Evolutionary conservation across 1,140 invertebrate genomes (phyloP).

Genomic region (Pseudachorutes palmiensis): DNA sequence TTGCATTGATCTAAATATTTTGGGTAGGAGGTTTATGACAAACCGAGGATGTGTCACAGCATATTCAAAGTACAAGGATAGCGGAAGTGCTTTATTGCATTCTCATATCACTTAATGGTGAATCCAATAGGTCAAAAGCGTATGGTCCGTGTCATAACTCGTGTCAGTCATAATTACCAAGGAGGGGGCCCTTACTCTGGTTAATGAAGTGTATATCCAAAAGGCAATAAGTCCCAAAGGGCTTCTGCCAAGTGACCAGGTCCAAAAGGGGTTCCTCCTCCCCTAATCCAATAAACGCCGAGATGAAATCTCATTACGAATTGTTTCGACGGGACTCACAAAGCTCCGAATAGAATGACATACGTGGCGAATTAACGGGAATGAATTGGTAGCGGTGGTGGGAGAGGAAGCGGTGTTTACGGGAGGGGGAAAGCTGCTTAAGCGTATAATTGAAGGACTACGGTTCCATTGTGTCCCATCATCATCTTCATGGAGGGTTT

Average conservation of each 20-base stretch:
- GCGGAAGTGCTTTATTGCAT: too few relatives aligned
- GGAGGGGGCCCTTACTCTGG: too few relatives aligned
- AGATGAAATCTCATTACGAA: conserved; percentile 5
- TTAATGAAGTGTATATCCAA: too few relatives aligned
- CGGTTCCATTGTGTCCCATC: neutral
- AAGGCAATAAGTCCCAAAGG: too few relatives aligned
- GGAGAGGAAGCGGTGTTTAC: neutral
- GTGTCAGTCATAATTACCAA: too few relatives aligned
- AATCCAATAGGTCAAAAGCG: too few relatives aligned
- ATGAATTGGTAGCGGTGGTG: neutral
- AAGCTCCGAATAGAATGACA: neutral
- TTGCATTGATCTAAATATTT: too few relatives aligned
- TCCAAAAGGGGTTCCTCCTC: neutral
- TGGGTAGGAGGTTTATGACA: too few relatives aligned
- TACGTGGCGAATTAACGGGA: neutral
- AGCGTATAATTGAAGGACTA: conserved; percentile 6
- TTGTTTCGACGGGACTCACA: neutral
- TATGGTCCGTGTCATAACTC: too few relatives aligned
- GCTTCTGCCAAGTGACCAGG: neutral
- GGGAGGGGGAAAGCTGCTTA: neutral
- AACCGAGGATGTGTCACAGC: too few relatives aligned
- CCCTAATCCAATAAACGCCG: conserved; percentile 5
- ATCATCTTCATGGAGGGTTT: neutral
- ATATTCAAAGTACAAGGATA: too few relatives aligned
- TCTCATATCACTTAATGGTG: too few relatives aligned